phyloP scores from a whole-genome alignment of 2,888 invertebrate genomes.

The Athalia circularis region DNA sequence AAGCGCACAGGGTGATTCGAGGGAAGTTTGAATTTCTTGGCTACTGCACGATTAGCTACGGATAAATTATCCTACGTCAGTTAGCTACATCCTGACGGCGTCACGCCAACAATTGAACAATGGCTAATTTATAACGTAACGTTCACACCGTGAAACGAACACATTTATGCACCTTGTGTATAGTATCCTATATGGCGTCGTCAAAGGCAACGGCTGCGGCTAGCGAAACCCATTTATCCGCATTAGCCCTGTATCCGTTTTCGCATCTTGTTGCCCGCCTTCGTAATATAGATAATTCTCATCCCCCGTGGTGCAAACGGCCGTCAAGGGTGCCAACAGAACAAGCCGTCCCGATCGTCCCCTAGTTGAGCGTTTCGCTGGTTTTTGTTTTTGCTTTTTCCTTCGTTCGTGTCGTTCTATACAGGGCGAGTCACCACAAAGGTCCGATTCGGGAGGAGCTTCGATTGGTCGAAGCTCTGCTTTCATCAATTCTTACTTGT shows the following conservation, averaged over 20 bases:
- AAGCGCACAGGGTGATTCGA: not conserved
- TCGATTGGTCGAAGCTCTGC: too few relatives aligned
- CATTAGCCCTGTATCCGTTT: slow-evolving; percentile 64
- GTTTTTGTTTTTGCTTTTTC: not conserved
- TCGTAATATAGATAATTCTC: slow-evolving; percentile 37
- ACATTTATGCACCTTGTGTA: not conserved
- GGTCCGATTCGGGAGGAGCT: too few relatives aligned
- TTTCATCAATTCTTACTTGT: too few relatives aligned
- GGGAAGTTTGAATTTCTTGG: slow-evolving; percentile 18
- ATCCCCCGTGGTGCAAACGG: not conserved
- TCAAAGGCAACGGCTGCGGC: slow-evolving; percentile 17
- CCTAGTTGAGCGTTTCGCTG: not conserved
- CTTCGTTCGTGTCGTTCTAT: too few relatives aligned
- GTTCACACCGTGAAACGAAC: slow-evolving; percentile 25
- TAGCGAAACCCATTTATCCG: slow-evolving; percentile 63
- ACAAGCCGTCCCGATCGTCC: not conserved
- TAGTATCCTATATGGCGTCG: slow-evolving; percentile 47
- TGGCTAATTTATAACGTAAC: slow-evolving; percentile 69
- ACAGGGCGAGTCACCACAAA: too few relatives aligned
- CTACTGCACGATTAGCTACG: not conserved
- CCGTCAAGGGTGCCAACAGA: not conserved
- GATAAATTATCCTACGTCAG: slow-evolving; percentile 70
- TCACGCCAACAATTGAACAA: slow-evolving; percentile 58
- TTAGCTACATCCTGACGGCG: slow-evolving; percentile 63
- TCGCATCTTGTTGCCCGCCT: slow-evolving; percentile 45